Percentiles rank a stretch among this genome's conserved stretches.
Conservation (phyloP, 2,113 vertebrate genomes). For the Scortum barcoo region DNA sequence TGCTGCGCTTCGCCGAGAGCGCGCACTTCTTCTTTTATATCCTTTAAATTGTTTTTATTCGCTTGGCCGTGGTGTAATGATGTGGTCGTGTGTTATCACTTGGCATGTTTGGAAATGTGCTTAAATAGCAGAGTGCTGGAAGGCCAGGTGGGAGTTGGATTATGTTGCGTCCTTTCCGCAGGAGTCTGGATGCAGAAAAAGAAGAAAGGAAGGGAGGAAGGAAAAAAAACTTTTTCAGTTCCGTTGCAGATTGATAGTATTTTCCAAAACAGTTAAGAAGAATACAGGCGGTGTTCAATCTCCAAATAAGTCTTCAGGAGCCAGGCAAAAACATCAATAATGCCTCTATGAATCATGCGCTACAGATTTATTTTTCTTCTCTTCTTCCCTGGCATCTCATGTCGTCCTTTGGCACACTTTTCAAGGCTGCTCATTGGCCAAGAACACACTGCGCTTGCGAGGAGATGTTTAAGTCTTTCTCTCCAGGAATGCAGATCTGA, state of each 20-base stretch:
- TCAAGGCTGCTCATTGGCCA: constrained; percentile 20
- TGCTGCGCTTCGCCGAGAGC: constrained; percentile 80
- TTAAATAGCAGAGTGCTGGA: background rate
- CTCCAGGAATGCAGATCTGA: constrained; percentile 34
- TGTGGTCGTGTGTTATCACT: background rate
- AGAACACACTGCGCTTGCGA: background rate
- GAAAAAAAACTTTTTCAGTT: constrained; percentile 56
- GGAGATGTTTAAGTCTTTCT: constrained; percentile 33
- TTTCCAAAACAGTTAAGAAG: constrained; percentile 6
- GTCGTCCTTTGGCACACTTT: constrained; percentile 48
- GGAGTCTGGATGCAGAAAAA: constrained; percentile 36
- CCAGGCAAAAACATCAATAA: background rate
- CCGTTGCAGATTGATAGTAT: constrained; percentile 10
- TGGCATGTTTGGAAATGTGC: constrained; percentile 24
- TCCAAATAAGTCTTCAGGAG: background rate
- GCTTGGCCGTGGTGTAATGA: constrained; percentile 7
- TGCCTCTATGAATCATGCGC: constrained; percentile 2
- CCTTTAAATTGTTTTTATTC: constrained; percentile 57
- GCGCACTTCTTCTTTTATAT: constrained; percentile 74
- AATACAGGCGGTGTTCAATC: background rate
- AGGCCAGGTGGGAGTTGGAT: constrained; percentile 5
- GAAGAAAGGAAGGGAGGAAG: constrained; percentile 6
- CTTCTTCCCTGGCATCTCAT: constrained; percentile 20
- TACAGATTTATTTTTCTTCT: constrained; percentile 28
- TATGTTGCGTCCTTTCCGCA: constrained; percentile 19